phyloP scores from a whole-genome alignment of 2,888 invertebrate genomes.

The Geotrupes spiniger region DNA sequence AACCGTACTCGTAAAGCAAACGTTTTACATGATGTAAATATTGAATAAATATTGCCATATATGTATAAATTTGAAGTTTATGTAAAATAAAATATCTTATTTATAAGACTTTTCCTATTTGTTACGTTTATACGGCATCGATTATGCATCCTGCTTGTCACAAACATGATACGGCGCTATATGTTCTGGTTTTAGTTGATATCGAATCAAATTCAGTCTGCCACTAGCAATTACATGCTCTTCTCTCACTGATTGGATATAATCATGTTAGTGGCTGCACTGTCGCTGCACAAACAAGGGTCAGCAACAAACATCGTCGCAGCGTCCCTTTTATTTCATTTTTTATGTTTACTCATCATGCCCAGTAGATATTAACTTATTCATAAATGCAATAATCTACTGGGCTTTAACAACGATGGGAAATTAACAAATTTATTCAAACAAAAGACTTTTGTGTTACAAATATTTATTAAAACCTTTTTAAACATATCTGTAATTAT shows the following conservation, averaged over 20 bases:
- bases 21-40: constrained; percentile 8
- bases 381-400: no score
- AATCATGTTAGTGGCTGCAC: constrained; percentile 49
- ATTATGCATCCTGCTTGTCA: no score
- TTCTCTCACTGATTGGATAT: constrained; percentile 48
- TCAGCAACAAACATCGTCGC: constrained; percentile 34
- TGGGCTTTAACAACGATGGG: no score
- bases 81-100: constrained; percentile 19
- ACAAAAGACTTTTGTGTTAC: no score
- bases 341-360: no score
- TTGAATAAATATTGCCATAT: not conserved
- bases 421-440: no score
- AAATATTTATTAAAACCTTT: no score
- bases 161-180: no score
- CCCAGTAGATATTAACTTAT: no score
- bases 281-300: constrained; percentile 49
- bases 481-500: no score
- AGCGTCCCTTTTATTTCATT: not conserved
- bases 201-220: constrained; percentile 44
- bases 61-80: constrained; percentile 3
- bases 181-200: constrained; percentile 39
- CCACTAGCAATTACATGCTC: constrained; percentile 48
- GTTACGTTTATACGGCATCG: no score
- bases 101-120: constrained; percentile 7
- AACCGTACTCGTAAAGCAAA: not conserved